Base-by-base conservation (phyloP, 2,113 vertebrate species). In the Gopherus flavomarginatus region DNA sequence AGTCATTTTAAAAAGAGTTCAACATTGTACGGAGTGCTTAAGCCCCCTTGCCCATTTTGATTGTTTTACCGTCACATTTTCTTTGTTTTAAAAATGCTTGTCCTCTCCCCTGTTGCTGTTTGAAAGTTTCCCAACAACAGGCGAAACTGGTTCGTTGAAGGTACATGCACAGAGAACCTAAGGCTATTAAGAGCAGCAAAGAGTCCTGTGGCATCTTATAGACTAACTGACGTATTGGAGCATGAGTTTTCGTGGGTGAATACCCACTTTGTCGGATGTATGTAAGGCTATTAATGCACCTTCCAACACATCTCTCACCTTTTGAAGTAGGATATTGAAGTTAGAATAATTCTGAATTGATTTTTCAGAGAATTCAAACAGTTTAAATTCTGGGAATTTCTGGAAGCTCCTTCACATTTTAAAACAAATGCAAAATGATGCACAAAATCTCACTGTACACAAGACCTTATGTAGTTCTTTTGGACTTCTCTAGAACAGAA, bases 401-500 rank as follows among this genome's bases (percentile, higher is more conserved):
- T 10, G 49, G 16, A 87, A 14, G 4, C 54, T 1, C 53, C 3
- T 12, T 57, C 5, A 2, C 2, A 0, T 57, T 13, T 17, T 2
- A 3, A 38, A 16, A 35, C 49, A 7, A 27, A 9, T 0, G 27
- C 47, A 9, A 22, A 10, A 0, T 22, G 12, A 31, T 75, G 14
- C 47, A 1, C 83, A 65, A 29, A 59, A 31, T 11, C 0, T 53
- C 59, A 11, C 10, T 82, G 44, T 72, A 1, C 2, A 17, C 16
- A 2, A 1, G 3, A 4, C 22, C 24, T 35, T 0, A 79, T 4
- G 82, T 65, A 4, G 49, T 0, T 1, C 26, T 89, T 44, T n/a
- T 1, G 38, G 0, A 35, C 50, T 4, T 2, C 44, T 19, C 86
- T 49, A 6, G 26, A 26, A 9, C 0, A 29, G 78, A 0, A 31